Conservation (phyloP, 2,888 invertebrate species). For the Sphinx pinastri region DNA sequence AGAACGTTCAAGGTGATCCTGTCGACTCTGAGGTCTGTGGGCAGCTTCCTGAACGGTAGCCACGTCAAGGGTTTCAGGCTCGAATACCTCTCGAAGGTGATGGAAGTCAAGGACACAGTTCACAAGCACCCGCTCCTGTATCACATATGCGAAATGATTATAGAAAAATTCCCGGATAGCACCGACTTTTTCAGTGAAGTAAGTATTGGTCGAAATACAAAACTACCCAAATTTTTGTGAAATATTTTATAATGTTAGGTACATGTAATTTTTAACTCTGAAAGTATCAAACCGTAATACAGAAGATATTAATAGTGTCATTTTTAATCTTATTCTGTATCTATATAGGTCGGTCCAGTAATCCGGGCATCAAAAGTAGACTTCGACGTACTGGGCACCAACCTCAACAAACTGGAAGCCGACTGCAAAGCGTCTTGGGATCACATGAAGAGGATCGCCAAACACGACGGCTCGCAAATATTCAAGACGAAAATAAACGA, state of each 20-base stretch:
- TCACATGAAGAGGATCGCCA: constrained; percentile 96
- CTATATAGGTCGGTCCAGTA: constrained; percentile 90
- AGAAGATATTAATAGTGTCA: too few relatives aligned
- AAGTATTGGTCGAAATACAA: constrained; percentile 41
- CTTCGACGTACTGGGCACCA: constrained; percentile 94
- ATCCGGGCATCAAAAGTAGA: constrained; percentile 97
- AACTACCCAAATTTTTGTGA: too few relatives aligned
- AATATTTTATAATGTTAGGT: too few relatives aligned
- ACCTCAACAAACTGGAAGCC: constrained; percentile 93
- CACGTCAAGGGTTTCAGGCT: constrained; percentile 98
- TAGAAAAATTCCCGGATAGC: constrained; percentile 97
- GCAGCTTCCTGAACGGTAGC: constrained; percentile 97
- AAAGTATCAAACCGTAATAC: too few relatives aligned
- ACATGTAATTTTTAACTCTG: background rate
- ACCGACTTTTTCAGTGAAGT: constrained; percentile 99
- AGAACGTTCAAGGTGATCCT: constrained; percentile 98
- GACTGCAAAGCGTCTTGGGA: constrained; percentile 99
- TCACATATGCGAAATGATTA: constrained; percentile 98
- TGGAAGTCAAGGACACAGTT: constrained; percentile 99
- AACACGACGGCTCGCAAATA: constrained; percentile 94
- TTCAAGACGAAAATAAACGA: constrained; percentile 97
- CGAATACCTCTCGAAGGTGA: constrained; percentile 98
- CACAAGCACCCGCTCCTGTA: constrained; percentile 99
- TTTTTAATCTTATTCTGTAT: background rate
- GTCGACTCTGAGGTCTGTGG: constrained; percentile 96